Evolutionary conservation across 2,888 invertebrate species (phyloP), one percentile per base, ranked within the genome.

Genomic region (Mactromeris polynyma): DNA sequence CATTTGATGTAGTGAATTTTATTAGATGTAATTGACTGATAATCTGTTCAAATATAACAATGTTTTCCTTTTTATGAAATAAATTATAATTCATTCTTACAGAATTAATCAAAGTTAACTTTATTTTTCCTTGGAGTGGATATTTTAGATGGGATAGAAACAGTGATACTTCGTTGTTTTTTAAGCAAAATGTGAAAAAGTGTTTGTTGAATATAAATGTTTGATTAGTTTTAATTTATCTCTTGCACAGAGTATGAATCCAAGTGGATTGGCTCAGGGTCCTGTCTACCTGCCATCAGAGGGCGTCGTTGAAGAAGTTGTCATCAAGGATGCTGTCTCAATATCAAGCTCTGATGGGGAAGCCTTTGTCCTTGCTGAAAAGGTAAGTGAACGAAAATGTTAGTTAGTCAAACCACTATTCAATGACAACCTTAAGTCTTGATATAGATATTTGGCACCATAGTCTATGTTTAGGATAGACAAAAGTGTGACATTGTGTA

Each of bases 291-390:
- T 96, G 69, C 96, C 96, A 7, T 96, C 96, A 40, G 96, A 96
- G 89, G 93, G 95, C 17, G 89, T 95, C 54, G 93, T 94, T 2
- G 96, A 96, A 87, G 96, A 96, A 40, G 90, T 94, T 21, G 93
- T 94, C 6, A 91, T 94, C 38, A 94, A 95, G 92, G 96, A 96
- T 88, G 96, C 96, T 38, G 93, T 94, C 14, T 94, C 96, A 9
- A 96, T 96, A 7, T 92, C 93, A 69, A 96, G 96, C 88, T 89
- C 92, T 6, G 96, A 96, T 83, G 96, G 96, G 21, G 96, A 96
- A 87, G 90, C 94, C 17, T 93, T 96, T 58, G 85, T 87, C 11
- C 94, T 96, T 0, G 87, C 93, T 69, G 95, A 96, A 77, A 95
- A 95, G 94, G 96, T 96, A 90, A 51, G 51, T 26, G 0, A 58